Conservation (phyloP, 2,113 vertebrate species). For the Albula glossodonta region DNA sequence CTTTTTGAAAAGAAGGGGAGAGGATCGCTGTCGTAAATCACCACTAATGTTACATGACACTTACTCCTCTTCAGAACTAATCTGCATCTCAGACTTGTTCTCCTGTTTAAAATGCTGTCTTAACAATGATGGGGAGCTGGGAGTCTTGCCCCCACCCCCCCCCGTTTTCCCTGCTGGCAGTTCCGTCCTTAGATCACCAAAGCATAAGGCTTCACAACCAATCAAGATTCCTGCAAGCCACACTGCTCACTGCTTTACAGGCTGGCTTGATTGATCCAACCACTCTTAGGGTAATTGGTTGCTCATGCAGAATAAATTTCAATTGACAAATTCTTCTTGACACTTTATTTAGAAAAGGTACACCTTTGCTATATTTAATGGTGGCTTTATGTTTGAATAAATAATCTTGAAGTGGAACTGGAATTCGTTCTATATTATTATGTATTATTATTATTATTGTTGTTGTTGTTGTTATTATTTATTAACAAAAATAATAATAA, state of each 20-base stretch:
- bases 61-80: not conserved
- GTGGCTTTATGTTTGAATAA: not conserved
- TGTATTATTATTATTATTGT: no score
- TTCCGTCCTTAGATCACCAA: not conserved
- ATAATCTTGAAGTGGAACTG: no score
- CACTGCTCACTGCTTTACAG: not conserved
- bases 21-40: not conserved
- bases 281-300: not conserved
- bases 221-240: not conserved
- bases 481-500: no score
- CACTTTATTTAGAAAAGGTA: not conserved
- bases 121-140: not conserved
- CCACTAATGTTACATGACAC: not conserved
- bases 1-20: not conserved
- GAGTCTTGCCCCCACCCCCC: not conserved
- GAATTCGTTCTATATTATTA: no score
- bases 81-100: not conserved
- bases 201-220: not conserved
- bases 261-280: not conserved
- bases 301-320: not conserved
- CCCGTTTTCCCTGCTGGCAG: not conserved
- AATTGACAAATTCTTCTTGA: not conserved
- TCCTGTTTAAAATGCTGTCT: not conserved
- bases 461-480: no score
- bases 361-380: not conserved